These are phyloP conservation scores for Amphiprion ocellaris DNA, from an alignment of 2,113 vertebrate genomes.

Conservation along the genomic window DNA sequence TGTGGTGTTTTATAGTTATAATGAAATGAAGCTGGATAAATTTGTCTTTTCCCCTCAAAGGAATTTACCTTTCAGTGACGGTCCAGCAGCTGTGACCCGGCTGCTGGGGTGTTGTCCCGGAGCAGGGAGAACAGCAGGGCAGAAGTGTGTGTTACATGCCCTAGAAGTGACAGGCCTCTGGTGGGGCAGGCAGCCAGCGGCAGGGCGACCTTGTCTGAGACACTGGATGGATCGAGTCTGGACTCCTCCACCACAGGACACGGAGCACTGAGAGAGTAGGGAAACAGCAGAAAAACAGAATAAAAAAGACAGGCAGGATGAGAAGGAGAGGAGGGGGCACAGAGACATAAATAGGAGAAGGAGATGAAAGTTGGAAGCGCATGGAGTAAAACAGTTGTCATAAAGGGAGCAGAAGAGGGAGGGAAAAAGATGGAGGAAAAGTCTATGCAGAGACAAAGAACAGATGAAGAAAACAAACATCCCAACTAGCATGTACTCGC, in stretches of 20 bases:
- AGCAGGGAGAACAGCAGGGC: slow-evolving; percentile 79
- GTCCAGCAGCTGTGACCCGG: slow-evolving; percentile 50
- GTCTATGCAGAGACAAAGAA: slow-evolving; percentile 56
- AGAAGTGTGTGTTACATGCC: slow-evolving; percentile 97
- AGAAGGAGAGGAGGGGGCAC: slow-evolving; percentile 17
- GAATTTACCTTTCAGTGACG: slow-evolving; percentile 65
- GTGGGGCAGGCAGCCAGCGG: slow-evolving; percentile 87
- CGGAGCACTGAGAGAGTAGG: slow-evolving; percentile 89
- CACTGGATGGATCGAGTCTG: slow-evolving; percentile 93
- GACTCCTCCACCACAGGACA: slow-evolving; percentile 95
- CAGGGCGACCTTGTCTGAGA: slow-evolving; percentile 89
- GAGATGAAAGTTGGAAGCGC: slow-evolving; percentile 17
- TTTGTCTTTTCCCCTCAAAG: neutral
- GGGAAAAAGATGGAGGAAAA: slow-evolving; percentile 33
- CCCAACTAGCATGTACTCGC: slow-evolving; percentile 54
- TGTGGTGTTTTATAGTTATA: too few species aligned
- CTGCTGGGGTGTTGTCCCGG: slow-evolving; percentile 35
- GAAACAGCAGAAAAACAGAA: slow-evolving; percentile 6
- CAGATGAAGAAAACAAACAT: slow-evolving; percentile 69
- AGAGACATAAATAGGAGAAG: slow-evolving; percentile 34
- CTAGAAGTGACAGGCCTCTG: slow-evolving; percentile 90
- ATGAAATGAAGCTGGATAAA: neutral
- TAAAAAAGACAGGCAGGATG: slow-evolving; percentile 16
- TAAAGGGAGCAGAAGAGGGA: slow-evolving; percentile 37
- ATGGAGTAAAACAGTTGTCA: slow-evolving; percentile 24